Percentiles rank a stretch among this genome's conserved stretches.
Conservation (phyloP, 2,888 invertebrate genomes). For the Idaea biselata region DNA sequence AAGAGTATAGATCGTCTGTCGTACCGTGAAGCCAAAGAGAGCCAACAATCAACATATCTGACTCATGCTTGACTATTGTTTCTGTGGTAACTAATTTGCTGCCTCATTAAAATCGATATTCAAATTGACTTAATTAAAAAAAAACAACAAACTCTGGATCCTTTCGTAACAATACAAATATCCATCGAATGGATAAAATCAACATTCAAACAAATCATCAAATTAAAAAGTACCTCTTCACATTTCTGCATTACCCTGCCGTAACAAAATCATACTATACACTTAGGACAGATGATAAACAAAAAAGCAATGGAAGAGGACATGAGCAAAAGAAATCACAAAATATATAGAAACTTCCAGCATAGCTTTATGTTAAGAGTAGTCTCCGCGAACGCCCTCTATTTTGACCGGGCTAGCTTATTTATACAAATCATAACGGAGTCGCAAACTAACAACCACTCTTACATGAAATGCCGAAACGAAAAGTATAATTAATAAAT, state of each 20-base stretch:
- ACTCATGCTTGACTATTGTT: slow-evolving; percentile 61
- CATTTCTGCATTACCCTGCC: slow-evolving; percentile 79
- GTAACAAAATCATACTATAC: slow-evolving; percentile 77
- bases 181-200: slow-evolving; percentile 78
- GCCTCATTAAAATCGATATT: slow-evolving; percentile 70
- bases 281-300: slow-evolving; percentile 73
- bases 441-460: slow-evolving; percentile 68
- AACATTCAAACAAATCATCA: slow-evolving; percentile 77
- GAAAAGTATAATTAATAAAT: slow-evolving; percentile 80
- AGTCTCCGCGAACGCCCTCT: slow-evolving; percentile 32
- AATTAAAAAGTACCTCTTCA: slow-evolving; percentile 78
- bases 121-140: slow-evolving; percentile 73
- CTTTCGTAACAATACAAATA: slow-evolving; percentile 75
- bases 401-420: slow-evolving; percentile 34
- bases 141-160: slow-evolving; percentile 75
- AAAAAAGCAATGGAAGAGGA: slow-evolving; percentile 77
- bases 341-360: slow-evolving; percentile 64
- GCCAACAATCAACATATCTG: slow-evolving; percentile 43
- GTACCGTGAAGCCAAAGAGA: slow-evolving; percentile 71
- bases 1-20: too few species aligned
- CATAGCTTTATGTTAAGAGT: slow-evolving; percentile 46
- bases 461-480: slow-evolving; percentile 75
- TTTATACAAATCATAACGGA: slow-evolving; percentile 50
- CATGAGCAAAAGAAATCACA: slow-evolving; percentile 76
- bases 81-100: slow-evolving; percentile 78